Percentiles rank a stretch among this genome's conserved stretches.
Evolutionary conservation across 2,113 vertebrate species (phyloP).

Genomic region (Phrynosoma blainvillii): DNA sequence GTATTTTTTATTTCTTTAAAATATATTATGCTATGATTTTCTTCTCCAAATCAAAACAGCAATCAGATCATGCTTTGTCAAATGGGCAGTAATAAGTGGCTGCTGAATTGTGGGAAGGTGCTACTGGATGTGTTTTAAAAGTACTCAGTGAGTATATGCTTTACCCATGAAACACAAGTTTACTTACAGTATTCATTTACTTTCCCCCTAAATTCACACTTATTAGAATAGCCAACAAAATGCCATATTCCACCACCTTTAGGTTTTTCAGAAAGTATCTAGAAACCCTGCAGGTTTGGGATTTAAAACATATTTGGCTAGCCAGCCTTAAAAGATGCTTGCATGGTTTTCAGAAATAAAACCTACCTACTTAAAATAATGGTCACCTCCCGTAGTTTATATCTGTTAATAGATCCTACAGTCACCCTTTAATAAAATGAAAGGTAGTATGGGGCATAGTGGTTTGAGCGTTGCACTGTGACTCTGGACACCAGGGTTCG

Average conservation of each 20-base stretch:
- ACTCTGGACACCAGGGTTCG: too few relatives aligned
- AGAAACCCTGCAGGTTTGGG: background rate
- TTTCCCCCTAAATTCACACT: background rate
- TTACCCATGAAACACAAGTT: background rate
- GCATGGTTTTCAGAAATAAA: background rate
- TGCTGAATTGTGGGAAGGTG: background rate
- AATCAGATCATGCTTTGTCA: background rate
- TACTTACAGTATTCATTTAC: constrained; percentile 14
- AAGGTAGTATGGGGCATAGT: too few relatives aligned
- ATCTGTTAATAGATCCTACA: too few relatives aligned
- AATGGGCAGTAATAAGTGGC: background rate
- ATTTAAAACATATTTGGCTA: background rate
- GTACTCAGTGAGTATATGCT: background rate
- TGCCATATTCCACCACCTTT: too few relatives aligned
- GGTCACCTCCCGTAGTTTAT: background rate
- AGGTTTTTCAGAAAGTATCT: background rate
- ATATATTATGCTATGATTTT: background rate
- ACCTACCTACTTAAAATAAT: background rate
- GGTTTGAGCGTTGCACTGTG: too few relatives aligned
- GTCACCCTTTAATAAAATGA: too few relatives aligned
- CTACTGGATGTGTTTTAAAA: background rate
- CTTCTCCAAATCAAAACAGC: background rate
- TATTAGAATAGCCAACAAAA: background rate
- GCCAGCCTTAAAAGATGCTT: background rate
- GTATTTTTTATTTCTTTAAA: background rate